These are phyloP conservation scores for Oxyteleia sp. DNA, from an alignment of 2,888 invertebrate species.

Conservation along the genomic window DNA sequence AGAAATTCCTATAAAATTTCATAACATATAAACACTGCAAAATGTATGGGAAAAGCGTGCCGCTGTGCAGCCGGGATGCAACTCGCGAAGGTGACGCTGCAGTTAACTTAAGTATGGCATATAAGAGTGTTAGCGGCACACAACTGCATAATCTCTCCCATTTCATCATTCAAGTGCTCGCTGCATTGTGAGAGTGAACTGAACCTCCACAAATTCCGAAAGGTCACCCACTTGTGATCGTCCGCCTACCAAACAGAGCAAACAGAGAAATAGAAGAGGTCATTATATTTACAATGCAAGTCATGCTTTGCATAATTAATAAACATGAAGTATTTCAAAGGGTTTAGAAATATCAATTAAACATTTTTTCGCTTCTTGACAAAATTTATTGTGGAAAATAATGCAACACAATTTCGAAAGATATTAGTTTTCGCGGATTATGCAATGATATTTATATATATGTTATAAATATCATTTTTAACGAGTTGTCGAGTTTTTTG, in stretches of 20 bases:
- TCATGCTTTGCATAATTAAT: slow-evolving; percentile 60
- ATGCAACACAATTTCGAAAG: no score
- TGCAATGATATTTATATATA: no score
- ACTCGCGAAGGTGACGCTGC: slow-evolving; percentile 73
- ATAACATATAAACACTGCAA: slow-evolving; percentile 39
- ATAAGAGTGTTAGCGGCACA: slow-evolving; percentile 53
- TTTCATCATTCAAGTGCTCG: no score
- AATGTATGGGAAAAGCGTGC: slow-evolving; percentile 80
- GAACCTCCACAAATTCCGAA: slow-evolving; percentile 82
- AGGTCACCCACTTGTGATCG: slow-evolving; percentile 80
- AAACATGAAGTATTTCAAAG: slow-evolving; percentile 51
- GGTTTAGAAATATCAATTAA: no score
- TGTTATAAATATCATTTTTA: no score
- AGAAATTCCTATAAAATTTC: no score
- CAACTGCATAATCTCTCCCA: slow-evolving; percentile 77
- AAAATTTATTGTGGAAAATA: no score
- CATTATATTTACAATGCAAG: slow-evolving; percentile 66
- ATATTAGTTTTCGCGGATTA: no score
- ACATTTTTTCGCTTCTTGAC: no score
- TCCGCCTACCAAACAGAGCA: slow-evolving; percentile 69
- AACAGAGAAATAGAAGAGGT: slow-evolving; percentile 66
- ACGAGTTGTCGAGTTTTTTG: no score
- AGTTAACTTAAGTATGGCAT: slow-evolving; percentile 68
- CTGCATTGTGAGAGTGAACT: no score
- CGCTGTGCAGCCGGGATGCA: slow-evolving; percentile 68